Conservation (phyloP, 2,113 vertebrate species). For the Mellivora capensis region DNA sequence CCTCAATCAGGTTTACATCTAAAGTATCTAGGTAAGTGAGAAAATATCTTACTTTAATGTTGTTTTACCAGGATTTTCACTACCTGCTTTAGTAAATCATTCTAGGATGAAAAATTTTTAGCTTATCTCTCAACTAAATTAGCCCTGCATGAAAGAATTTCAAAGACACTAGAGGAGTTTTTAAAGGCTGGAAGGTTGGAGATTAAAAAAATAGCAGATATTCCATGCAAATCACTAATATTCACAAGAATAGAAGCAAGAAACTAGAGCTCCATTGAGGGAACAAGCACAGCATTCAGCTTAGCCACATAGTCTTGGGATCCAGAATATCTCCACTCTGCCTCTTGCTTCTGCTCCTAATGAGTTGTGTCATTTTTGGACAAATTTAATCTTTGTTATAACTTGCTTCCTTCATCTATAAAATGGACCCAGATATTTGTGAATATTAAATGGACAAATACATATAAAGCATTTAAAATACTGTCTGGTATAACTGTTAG, state of each 20-base stretch:
- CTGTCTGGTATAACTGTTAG: neutral
- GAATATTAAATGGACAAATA: neutral
- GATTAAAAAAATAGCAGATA: neutral
- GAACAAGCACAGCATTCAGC: neutral
- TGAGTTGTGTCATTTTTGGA: neutral
- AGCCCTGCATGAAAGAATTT: neutral
- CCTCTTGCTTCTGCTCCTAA: neutral
- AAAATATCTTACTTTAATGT: neutral
- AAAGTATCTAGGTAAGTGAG: neutral
- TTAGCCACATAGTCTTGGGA: neutral
- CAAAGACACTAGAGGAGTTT: neutral
- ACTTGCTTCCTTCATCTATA: neutral
- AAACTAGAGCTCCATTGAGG: neutral
- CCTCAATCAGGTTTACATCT: neutral
- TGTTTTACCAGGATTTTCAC: neutral
- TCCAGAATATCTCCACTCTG: neutral
- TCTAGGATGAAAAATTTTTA: neutral
- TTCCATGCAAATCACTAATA: neutral
- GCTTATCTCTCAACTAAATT: slow-evolving; percentile 6
- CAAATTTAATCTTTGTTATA: neutral
- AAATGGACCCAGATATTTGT: neutral
- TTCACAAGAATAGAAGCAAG: neutral
- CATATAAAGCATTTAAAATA: neutral
- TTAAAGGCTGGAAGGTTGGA: neutral
- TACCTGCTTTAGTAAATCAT: neutral